Evolutionary conservation across 2,113 vertebrate genomes (phyloP).

Genomic region (Leptobrachium leishanense): DNA sequence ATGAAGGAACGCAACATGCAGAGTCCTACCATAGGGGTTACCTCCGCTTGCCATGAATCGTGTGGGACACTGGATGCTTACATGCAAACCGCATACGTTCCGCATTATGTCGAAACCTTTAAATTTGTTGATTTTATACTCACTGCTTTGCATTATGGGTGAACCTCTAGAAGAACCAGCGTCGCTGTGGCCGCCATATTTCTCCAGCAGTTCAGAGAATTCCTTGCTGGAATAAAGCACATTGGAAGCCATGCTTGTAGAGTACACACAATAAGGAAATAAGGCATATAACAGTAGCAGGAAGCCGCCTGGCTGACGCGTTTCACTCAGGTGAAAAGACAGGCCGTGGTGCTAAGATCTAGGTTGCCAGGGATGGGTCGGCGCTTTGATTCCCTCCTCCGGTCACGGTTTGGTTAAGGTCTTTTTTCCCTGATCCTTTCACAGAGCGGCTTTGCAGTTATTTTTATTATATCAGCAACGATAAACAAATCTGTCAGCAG

Average conservation of each 20-base stretch:
- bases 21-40: no score
- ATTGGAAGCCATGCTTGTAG: background rate
- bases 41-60: no score
- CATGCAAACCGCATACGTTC: no score
- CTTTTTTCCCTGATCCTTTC: background rate
- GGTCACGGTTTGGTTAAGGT: background rate
- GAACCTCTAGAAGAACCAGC: constrained; percentile 80
- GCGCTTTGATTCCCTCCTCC: no score
- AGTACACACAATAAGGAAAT: background rate
- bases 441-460: background rate
- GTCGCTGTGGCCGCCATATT: constrained; percentile 80
- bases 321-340: background rate
- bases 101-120: no score
- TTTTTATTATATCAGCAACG: background rate
- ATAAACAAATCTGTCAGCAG: constrained; percentile 22
- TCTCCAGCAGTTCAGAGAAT: constrained; percentile 84
- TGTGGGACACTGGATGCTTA: no score
- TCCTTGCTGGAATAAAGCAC: constrained; percentile 70
- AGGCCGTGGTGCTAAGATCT: background rate
- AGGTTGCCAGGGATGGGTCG: no score
- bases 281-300: no score
- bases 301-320: background rate
- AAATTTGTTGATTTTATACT: constrained; percentile 40
- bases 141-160: constrained; percentile 71
- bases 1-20: no score